phyloP scores from a whole-genome alignment of 2,888 invertebrate genomes.

The Archips xylosteana region DNA sequence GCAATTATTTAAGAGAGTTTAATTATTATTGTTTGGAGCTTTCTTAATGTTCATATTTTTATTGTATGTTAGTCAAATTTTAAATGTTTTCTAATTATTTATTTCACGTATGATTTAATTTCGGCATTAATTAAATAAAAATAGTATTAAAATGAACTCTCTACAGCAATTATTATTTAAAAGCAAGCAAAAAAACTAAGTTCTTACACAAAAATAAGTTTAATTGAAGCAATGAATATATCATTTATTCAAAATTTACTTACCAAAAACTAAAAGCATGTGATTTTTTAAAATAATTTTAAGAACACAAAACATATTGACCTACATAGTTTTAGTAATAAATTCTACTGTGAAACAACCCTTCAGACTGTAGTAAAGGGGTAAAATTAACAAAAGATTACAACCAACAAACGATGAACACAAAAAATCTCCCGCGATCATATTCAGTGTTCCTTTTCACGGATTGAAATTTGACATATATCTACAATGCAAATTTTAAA shows the following conservation, averaged over 20 bases:
- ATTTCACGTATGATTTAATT: too few relatives aligned
- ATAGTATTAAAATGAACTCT: too few relatives aligned
- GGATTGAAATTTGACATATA: conserved; percentile 18
- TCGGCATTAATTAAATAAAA: too few relatives aligned
- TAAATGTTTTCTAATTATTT: too few relatives aligned
- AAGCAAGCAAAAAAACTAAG: background rate
- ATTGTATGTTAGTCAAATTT: too few relatives aligned
- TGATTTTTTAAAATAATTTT: background rate
- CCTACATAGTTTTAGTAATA: background rate
- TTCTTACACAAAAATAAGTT: background rate
- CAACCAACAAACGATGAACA: conserved; percentile 2
- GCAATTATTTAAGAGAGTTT: background rate
- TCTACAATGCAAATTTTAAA: background rate
- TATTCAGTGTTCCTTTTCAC: conserved; percentile 21
- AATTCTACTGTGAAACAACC: conserved; percentile 1
- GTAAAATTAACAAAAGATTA: conserved; percentile 20
- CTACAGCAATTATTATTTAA: background rate
- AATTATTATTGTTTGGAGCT: too few relatives aligned
- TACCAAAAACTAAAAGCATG: background rate
- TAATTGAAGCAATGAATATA: background rate
- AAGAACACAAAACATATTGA: background rate
- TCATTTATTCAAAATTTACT: background rate
- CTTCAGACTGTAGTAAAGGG: conserved; percentile 11
- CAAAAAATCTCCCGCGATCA: conserved; percentile 36
- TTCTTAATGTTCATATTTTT: too few relatives aligned